Evolutionary conservation across 2,888 invertebrate species (phyloP), one percentile per base, ranked within the genome.

Genomic region (Volucella inanis): DNA sequence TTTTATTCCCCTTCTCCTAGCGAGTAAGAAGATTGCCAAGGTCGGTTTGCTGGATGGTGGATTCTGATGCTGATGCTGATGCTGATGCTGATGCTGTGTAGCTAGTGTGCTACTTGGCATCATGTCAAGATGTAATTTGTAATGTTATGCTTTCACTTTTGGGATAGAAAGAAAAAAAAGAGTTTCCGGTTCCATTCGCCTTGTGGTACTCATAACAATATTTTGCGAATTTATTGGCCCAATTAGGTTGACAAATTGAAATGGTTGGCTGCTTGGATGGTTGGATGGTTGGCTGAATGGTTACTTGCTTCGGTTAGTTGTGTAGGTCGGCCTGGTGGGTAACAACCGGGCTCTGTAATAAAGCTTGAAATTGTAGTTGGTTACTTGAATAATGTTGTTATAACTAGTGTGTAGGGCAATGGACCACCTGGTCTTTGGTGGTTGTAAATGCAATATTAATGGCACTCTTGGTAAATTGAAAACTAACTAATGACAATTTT

Each of bases 81-180:
- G 31, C 31, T 31, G 6, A 6, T 31, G 31, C 31, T 31, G 31
- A 31, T 31, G 31, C 31, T 31, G 31, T 31, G 31, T 31, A 31
- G 54, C 45, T 38, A 64, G 49, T 78, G 55, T 18, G 38, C 78
- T 49, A 64, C 64, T 78, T 78, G 78, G 78, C 78, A 78, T 64
- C 70, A 55, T 78, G 78, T 78, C 78, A 78, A 71, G 70, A 64
- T 64, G 64, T 71, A 64, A 77, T 77, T 77, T 77, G 62, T 70
- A 77, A 78, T 71, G 49, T 62, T 77, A 54, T 70, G 54, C 54
- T 43, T 55, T 50, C 10, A 31, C 54, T 70, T 78, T 68, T 54
- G 62, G 22, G 31, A 6, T 31, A 31, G 31, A 31, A 31, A 31
- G 6, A 31, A 31, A 6, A 31, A 22, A 54, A 41, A 65, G 6